These are phyloP conservation scores for Temnothorax unifasciatus DNA, from an alignment of 2,888 invertebrate genomes.

Conservation along the genomic window DNA sequence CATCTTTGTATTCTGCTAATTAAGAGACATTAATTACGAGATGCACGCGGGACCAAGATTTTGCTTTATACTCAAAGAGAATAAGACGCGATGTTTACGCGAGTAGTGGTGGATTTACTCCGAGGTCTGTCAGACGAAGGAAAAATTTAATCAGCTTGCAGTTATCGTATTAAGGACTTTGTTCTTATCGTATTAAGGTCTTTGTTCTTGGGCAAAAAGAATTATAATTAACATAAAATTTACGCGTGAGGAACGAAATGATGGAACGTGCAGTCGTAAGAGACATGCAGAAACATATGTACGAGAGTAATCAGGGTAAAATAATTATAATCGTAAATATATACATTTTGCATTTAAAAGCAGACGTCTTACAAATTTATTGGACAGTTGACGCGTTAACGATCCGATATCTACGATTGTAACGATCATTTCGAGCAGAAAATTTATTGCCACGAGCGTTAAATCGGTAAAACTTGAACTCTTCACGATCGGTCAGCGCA, in stretches of 20 bases:
- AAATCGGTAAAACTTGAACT: conserved; percentile 59
- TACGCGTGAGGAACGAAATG: background rate
- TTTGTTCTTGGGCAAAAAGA: background rate
- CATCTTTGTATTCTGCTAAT: conserved; percentile 29
- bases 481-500: conserved; percentile 60
- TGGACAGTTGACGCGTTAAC: background rate
- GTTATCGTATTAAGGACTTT: background rate
- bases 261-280: background rate
- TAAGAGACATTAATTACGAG: conserved; percentile 32
- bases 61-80: conserved; percentile 15
- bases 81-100: background rate
- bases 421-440: background rate
- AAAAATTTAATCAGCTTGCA: conserved; percentile 22
- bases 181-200: background rate
- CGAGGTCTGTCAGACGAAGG: background rate
- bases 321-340: background rate
- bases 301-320: background rate
- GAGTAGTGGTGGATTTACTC: conserved; percentile 11
- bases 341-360: background rate
- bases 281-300: background rate
- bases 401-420: background rate
- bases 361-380: background rate
- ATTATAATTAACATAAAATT: conserved; percentile 5
- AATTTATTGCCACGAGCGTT: conserved; percentile 10
- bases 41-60: background rate